Conservation (phyloP, 2,888 invertebrate species). For the Orchesellides sinensis region DNA sequence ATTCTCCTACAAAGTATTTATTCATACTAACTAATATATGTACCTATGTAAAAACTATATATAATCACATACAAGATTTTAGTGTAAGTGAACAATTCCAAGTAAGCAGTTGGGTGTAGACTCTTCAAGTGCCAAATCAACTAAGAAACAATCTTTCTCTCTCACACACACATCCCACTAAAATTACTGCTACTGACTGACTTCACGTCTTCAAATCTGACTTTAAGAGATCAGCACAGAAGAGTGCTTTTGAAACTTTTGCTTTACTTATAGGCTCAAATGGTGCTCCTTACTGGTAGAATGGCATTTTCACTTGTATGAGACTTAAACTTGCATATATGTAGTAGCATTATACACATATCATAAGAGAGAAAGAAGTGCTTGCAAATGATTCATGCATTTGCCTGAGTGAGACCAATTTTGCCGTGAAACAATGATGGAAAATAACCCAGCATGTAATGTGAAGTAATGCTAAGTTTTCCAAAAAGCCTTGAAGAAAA, state of each 20-base stretch:
- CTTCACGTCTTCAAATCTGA: constrained; percentile 26
- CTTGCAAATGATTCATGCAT: constrained; percentile 38
- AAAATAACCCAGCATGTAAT: constrained; percentile 50
- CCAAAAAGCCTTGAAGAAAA: constrained; percentile 28
- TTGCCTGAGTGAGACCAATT: constrained; percentile 56
- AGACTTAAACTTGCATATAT: too few relatives aligned
- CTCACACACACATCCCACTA: constrained; percentile 35
- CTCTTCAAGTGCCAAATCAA: constrained; percentile 40
- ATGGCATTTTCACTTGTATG: constrained; percentile 24
- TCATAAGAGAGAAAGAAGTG: background rate
- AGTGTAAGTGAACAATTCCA: background rate
- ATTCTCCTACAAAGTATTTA: too few relatives aligned
- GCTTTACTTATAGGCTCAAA: background rate
- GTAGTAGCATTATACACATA: constrained; percentile 24
- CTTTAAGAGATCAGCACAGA: constrained; percentile 41
- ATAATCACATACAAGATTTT: constrained; percentile 36
- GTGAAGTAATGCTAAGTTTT: constrained; percentile 38
- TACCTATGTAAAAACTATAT: too few relatives aligned
- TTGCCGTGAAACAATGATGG: constrained; percentile 54
- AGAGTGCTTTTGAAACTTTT: background rate
- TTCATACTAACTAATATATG: too few relatives aligned
- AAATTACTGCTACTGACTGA: constrained; percentile 48
- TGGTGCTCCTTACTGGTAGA: constrained; percentile 9
- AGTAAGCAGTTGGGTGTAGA: background rate
- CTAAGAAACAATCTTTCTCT: constrained; percentile 52